phyloP scores from a whole-genome alignment of 2,797 vertebrate species.

The Brachyalestes nurse region DNA sequence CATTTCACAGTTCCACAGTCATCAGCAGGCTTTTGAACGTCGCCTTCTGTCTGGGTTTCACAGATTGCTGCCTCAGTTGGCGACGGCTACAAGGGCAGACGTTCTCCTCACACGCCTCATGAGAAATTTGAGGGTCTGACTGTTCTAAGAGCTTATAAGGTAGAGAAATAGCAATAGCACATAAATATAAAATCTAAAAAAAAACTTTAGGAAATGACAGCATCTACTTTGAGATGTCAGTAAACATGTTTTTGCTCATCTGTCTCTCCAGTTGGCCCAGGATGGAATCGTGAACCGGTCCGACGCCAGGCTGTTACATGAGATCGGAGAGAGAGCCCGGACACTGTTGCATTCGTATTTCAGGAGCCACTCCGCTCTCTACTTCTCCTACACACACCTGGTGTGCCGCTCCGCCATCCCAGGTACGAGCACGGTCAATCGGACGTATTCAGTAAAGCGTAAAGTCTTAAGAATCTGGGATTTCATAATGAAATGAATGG shows the following conservation, averaged over 20 bases:
- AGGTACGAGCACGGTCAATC: slow-evolving; percentile 71
- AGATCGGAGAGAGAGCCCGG: slow-evolving; percentile 86
- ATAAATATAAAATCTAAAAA: neutral
- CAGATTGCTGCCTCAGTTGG: slow-evolving; percentile 85
- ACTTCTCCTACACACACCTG: slow-evolving; percentile 91
- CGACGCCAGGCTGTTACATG: slow-evolving; percentile 84
- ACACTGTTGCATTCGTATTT: slow-evolving; percentile 90
- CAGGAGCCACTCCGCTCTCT: slow-evolving; percentile 84
- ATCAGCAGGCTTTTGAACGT: neutral
- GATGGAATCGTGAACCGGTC: slow-evolving; percentile 84
- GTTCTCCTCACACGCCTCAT: slow-evolving; percentile 92
- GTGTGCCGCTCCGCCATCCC: slow-evolving; percentile 90
- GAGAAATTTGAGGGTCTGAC: slow-evolving; percentile 94
- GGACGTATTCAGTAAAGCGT: too few species aligned
- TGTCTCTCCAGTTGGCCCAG: slow-evolving; percentile 81
- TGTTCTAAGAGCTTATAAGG: slow-evolving; percentile 86
- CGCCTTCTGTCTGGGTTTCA: slow-evolving; percentile 33
- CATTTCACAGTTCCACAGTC: neutral
- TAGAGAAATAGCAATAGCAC: slow-evolving; percentile 60
- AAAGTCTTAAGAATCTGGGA: too few species aligned
- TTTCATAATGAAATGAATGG: too few species aligned
- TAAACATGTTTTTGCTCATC: neutral
- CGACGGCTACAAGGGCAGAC: slow-evolving; percentile 85
- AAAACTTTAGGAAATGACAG: neutral
- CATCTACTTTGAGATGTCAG: too few species aligned